Base-by-base conservation (phyloP, 2,888 invertebrate genomes). In the Spisula subtruncata region DNA sequence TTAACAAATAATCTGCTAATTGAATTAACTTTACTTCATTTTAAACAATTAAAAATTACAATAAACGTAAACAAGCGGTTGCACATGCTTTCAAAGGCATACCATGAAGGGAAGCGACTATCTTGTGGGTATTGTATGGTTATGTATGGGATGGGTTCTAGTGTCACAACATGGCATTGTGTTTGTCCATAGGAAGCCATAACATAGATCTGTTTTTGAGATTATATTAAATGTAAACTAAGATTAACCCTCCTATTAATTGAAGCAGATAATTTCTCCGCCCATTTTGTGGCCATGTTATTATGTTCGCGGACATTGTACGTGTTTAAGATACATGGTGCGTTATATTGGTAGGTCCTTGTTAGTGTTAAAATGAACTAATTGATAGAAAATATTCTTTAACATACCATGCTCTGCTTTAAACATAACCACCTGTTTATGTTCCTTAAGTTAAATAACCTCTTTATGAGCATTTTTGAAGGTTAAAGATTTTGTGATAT, bases 181-280 rank as follows among this genome's bases (percentile, higher is more conserved):
- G 12, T 66, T 66, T 66, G 60, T 25, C 60, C 60, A 66, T 20
- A n/a, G 60, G 60, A 66, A 66, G 25, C 60, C 60, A 66, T 66
- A 66, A 66, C 25, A 32, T 25, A 75, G 75, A 75, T 75, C 29
- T 75, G 14, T 32, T 32, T 25, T 4, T 32, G 0, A 12, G 75
- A 75, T 75, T 35, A 75, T 35, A 14, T 32, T 75, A 32, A 71
- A 14, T 25, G 10, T 32, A 14, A 75, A 18, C 16, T 10, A 32
- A 18, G 14, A 32, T 75, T 25, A 75, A 32, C 32, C 71, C 84
- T 48, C 48, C 29, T 32, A 32, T 32, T 71, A 20, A 75, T 16
- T n/a, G 51, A 84, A 75, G 84, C 75, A 51, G 48, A 75, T 51
- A 75, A 84, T 84, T 75, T 71, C 75, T 75, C 84, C 84, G 75